Conservation (phyloP, 2,888 invertebrate species). For the Lampropteryx suffumata region DNA sequence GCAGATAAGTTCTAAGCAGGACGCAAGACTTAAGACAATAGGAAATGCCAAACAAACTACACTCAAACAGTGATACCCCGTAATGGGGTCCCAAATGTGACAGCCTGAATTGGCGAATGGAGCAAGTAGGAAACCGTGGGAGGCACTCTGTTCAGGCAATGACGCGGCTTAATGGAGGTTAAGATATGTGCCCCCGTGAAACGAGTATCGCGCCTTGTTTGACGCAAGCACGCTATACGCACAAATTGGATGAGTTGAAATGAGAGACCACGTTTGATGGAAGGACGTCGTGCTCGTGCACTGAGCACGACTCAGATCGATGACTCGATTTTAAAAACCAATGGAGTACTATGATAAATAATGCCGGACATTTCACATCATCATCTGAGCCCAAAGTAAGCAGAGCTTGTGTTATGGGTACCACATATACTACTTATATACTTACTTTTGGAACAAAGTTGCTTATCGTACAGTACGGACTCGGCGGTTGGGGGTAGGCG, state of each 20-base stretch:
- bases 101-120: constrained; percentile 60
- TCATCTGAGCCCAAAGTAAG: too few species aligned
- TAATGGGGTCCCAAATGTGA: constrained; percentile 48
- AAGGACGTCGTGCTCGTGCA: too few species aligned
- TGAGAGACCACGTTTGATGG: constrained; percentile 36
- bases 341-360: too few species aligned
- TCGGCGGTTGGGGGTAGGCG: too few species aligned
- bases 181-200: constrained; percentile 71
- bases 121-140: constrained; percentile 69
- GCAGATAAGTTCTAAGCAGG: constrained; percentile 36
- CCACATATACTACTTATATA: too few species aligned
- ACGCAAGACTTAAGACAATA: constrained; percentile 34
- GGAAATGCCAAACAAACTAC: constrained; percentile 31
- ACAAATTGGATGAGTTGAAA: constrained; percentile 63
- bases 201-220: constrained; percentile 66
- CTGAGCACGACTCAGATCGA: too few species aligned
- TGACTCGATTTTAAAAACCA: too few species aligned
- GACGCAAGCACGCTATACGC: constrained; percentile 57
- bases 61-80: constrained; percentile 46
- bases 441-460: too few species aligned
- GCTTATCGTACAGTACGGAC: too few species aligned
- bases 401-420: too few species aligned
- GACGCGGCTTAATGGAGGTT: constrained; percentile 74
- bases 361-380: too few species aligned
- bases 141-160: constrained; percentile 61